Evolutionary conservation across 2,113 vertebrate species (phyloP).

Genomic region (Porphyrio hochstetteri): DNA sequence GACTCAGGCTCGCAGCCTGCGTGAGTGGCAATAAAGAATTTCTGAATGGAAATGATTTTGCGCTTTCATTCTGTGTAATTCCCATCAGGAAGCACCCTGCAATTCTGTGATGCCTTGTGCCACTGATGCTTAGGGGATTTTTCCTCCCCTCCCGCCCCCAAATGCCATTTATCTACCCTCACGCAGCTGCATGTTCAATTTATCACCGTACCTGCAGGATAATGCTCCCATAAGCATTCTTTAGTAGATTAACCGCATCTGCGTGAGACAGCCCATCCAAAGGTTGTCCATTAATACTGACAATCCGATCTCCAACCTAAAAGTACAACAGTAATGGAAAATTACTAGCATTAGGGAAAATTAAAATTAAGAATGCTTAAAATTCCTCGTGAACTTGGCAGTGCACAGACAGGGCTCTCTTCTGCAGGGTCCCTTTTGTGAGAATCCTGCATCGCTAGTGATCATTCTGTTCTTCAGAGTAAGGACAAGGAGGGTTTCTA

Average conservation of each 20-base stretch:
- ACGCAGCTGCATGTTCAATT: slow-evolving; percentile 68
- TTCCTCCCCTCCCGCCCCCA: not conserved
- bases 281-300: slow-evolving; percentile 90
- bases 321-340: slow-evolving; percentile 69
- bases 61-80: slow-evolving; percentile 73
- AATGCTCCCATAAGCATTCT: slow-evolving; percentile 90
- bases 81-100: slow-evolving; percentile 60
- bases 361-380: slow-evolving; percentile 72
- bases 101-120: slow-evolving; percentile 48
- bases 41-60: slow-evolving; percentile 76
- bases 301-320: slow-evolving; percentile 95
- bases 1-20: slow-evolving; percentile 54
- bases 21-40: slow-evolving; percentile 69
- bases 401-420: slow-evolving; percentile 38
- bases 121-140: slow-evolving; percentile 45
- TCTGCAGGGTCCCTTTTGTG: slow-evolving; percentile 59
- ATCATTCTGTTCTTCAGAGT: slow-evolving; percentile 10
- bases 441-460: not conserved
- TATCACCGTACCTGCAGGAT: slow-evolving; percentile 86
- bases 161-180: slow-evolving; percentile 75
- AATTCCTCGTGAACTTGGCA: slow-evolving; percentile 62
- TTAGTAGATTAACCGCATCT: slow-evolving; percentile 90
- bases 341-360: slow-evolving; percentile 75
- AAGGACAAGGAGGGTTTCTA: not conserved
- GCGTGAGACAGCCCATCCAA: slow-evolving; percentile 88